Base-by-base conservation (phyloP, 1,140 invertebrate genomes). In the Rhopalosiphum padi region DNA sequence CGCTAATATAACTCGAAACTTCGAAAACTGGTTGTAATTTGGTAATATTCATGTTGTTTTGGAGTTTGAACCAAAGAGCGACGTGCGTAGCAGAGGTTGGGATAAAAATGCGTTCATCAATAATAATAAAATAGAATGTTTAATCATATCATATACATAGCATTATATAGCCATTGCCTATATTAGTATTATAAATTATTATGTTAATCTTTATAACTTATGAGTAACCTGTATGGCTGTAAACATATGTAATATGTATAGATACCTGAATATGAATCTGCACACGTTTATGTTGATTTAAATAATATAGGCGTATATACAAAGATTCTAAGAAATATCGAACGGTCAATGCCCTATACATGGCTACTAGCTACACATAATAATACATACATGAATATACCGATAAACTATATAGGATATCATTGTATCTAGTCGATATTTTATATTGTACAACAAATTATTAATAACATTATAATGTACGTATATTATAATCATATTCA, bases 261-360 rank as follows among this genome's bases (percentile, higher is more conserved):
- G 41, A 30, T 11, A 30, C 60, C 60, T 77, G 60, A 30, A n/a
- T 7, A 77, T 18, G 60, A 77, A 77, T n/a, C 30, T 77, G n/a
- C 15, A 5, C 60, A 35, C 30, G 60, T 77, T 77, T 35, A 77
- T 77, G n/a, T n/a, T 77, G 30, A n/a, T 77, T n/a, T 77, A 77
- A n/a, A 77, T 77, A n/a, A 77, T 77, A 77, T n/a, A 77, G n/a
- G 60, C n/a, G 60, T 77, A n/a, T n/a, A 68, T 18, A n/a, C n/a
- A n/a, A n/a, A n/a, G n/a, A 77, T n/a, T 18, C 5, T n/a, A 18
- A 68, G 15, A 30, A 68, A n/a, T 77, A n/a, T n/a, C 60, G 15
- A 35, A 77, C 60, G 60, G 60, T 77, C 60, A 77, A 77, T 22
- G 15, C 30, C 60, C 60, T 77, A 77, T 77, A n/a, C n/a, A 60